Evolutionary conservation across 2,888 invertebrate species (phyloP).

Genomic region (Chloroclysta siterata): DNA sequence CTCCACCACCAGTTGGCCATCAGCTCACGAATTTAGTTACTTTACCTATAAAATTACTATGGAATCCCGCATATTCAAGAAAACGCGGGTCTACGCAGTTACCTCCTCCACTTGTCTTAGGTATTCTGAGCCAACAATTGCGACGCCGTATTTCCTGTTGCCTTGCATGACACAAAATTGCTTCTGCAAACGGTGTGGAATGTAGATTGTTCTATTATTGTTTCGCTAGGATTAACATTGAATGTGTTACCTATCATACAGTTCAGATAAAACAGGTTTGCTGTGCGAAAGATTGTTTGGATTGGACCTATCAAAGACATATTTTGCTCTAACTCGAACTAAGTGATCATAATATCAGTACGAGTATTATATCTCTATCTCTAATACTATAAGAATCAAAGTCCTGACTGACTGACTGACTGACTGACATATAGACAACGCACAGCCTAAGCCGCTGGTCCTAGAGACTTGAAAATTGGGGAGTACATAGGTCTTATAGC

Average conservation of each 20-base stretch:
- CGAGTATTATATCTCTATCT: no score
- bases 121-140: constrained; percentile 54
- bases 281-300: constrained; percentile 28
- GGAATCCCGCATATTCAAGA: not conserved
- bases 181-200: constrained; percentile 74
- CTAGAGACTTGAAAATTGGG: no score
- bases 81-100: constrained; percentile 1
- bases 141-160: constrained; percentile 68
- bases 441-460: no score
- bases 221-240: constrained; percentile 54
- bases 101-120: constrained; percentile 17
- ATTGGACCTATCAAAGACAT: constrained; percentile 29
- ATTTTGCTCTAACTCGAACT: no score
- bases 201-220: constrained; percentile 77
- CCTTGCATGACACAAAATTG: constrained; percentile 76
- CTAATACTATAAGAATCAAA: no score
- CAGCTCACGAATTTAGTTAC: no score
- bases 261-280: constrained; percentile 27
- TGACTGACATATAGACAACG: no score
- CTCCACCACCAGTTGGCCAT: no score
- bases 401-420: no score
- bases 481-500: no score
- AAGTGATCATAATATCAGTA: no score
- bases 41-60: no score
- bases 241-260: constrained; percentile 36